Conservation (phyloP, 2,888 invertebrate genomes). For the Meandrusa payeni region DNA sequence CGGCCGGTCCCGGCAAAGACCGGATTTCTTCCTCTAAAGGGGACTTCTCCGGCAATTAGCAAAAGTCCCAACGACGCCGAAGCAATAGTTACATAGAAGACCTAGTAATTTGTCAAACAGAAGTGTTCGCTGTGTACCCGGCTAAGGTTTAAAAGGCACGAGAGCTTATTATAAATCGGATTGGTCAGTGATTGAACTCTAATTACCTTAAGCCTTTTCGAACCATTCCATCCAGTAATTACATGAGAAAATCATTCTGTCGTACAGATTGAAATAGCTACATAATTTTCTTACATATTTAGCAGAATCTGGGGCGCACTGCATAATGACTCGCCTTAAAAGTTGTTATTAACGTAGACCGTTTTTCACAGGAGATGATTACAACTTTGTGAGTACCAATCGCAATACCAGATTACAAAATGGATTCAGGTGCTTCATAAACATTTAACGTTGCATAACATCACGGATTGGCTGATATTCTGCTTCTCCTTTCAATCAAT, state of each 20-base stretch:
- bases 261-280: constrained; percentile 7
- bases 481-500: no score
- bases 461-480: neutral
- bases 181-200: no score
- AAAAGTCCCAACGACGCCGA: no score
- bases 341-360: constrained; percentile 3
- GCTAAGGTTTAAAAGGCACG: no score
- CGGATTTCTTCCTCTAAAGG: no score
- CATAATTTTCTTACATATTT: constrained; percentile 4
- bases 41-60: no score
- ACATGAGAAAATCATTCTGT: neutral
- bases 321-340: constrained; percentile 12
- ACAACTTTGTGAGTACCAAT: neutral
- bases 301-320: constrained; percentile 3
- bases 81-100: no score
- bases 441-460: neutral
- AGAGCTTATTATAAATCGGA: no score
- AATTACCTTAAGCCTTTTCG: neutral
- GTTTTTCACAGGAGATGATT: constrained; percentile 5
- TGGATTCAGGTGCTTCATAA: neutral
- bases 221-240: neutral
- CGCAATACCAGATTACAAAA: neutral
- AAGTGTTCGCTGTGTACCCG: no score
- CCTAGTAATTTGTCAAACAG: no score
- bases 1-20: no score